phyloP scores from a whole-genome alignment of 2,888 invertebrate species.

The Polydrusus tereticollis region DNA sequence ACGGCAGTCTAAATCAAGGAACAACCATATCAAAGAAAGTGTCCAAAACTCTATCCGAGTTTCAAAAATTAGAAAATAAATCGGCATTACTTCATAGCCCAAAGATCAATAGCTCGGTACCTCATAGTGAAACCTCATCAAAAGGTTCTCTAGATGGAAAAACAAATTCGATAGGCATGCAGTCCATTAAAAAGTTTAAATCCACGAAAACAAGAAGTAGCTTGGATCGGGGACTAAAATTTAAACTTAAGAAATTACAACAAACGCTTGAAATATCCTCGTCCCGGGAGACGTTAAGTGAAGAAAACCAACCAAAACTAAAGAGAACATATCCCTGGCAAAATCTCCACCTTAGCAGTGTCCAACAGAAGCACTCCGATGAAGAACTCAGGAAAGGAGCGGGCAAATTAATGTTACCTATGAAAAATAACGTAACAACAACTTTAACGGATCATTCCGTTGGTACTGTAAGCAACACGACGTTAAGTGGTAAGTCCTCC shows the following conservation, averaged over 20 bases:
- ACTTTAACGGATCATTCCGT: slow-evolving; percentile 19
- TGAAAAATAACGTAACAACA: neutral
- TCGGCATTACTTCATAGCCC: slow-evolving; percentile 6
- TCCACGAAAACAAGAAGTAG: neutral
- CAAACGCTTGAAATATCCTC: neutral
- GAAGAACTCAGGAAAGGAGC: neutral
- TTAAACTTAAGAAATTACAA: slow-evolving; percentile 40
- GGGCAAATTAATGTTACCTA: neutral
- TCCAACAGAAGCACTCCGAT: slow-evolving; percentile 4
- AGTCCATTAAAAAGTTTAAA: neutral
- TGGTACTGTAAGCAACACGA: neutral
- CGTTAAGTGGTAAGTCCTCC: neutral
- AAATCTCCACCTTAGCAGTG: slow-evolving; percentile 49
- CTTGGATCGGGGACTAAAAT: slow-evolving; percentile 37
- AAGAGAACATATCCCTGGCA: slow-evolving; percentile 52
- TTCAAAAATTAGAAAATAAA: slow-evolving; percentile 2
- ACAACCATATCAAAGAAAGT: neutral
- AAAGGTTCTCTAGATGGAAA: slow-evolving; percentile 15
- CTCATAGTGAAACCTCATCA: slow-evolving; percentile 38
- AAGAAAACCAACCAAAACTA: slow-evolving; percentile 19
- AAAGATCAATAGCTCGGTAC: slow-evolving; percentile 19
- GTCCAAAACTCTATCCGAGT: slow-evolving; percentile 11
- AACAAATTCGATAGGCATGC: slow-evolving; percentile 6
- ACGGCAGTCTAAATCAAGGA: neutral
- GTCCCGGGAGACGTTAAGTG: neutral